Evolutionary conservation across 2,113 vertebrate genomes (phyloP).

Genomic region (Gobiocypris rarus): DNA sequence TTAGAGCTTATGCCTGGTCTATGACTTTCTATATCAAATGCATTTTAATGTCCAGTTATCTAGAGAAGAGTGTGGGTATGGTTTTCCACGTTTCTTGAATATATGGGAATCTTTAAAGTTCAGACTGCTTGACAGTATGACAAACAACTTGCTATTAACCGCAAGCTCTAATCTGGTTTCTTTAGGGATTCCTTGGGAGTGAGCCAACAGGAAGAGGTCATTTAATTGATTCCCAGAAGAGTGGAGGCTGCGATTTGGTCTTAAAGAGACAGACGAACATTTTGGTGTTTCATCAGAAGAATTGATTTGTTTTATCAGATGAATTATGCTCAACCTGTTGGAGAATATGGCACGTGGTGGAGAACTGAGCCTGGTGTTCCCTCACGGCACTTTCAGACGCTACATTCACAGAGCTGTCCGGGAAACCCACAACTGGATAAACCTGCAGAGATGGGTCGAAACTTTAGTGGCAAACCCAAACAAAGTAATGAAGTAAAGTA

Average conservation of each 20-base stretch:
- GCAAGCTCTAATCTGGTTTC: neutral
- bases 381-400: constrained; percentile 56
- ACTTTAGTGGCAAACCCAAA: neutral
- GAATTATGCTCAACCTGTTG: constrained; percentile 60
- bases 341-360: constrained; percentile 55
- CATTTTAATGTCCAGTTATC: neutral
- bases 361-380: constrained; percentile 62
- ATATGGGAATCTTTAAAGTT: neutral
- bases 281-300: neutral
- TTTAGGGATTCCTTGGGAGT: neutral
- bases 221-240: constrained; percentile 5
- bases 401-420: constrained; percentile 52
- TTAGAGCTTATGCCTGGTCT: neutral
- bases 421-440: constrained; percentile 59
- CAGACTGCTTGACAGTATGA: neutral
- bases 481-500: neutral
- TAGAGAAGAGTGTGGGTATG: neutral
- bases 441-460: constrained; percentile 52
- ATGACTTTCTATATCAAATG: neutral
- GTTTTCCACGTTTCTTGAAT: neutral
- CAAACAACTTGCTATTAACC: neutral
- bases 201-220: neutral
- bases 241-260: neutral
- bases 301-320: neutral
- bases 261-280: constrained; percentile 15